These are phyloP conservation scores for Phalacrocorax pelagicus DNA, from an alignment of 2,113 vertebrate genomes.

Conservation along the genomic window DNA sequence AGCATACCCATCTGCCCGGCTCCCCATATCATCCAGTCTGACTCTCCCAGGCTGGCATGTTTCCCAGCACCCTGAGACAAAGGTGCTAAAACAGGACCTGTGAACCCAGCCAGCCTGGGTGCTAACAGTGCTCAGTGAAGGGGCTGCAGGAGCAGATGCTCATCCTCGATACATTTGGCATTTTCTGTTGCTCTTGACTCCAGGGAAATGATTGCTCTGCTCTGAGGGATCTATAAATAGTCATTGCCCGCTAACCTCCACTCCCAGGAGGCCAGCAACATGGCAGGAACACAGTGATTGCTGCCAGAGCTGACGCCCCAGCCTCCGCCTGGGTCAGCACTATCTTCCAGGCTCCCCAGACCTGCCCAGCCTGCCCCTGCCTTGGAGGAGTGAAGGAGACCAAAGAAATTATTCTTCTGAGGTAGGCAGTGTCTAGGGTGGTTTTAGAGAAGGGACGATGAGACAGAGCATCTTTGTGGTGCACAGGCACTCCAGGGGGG, in stretches of 20 bases:
- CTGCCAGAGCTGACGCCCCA: neutral
- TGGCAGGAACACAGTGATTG: neutral
- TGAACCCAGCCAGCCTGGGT: neutral
- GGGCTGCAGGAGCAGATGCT: slow-evolving; percentile 1
- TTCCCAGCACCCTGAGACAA: neutral
- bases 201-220: slow-evolving; percentile 23
- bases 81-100: fast-evolving
- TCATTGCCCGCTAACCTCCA: neutral
- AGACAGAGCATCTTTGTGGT: neutral
- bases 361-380: neutral
- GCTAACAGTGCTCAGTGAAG: neutral
- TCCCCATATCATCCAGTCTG: fast-evolving
- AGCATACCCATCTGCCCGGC: neutral
- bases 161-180: neutral
- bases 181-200: slow-evolving; percentile 11
- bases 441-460: neutral
- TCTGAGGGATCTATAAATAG: slow-evolving; percentile 28
- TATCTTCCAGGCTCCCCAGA: neutral
- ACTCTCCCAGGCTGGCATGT: neutral
- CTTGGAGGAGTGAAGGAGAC: neutral
- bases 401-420: neutral
- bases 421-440: neutral
- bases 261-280: neutral
- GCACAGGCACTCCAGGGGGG: neutral
- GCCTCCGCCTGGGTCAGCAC: neutral